phyloP scores from a whole-genome alignment of 1,140 invertebrate genomes.

The Drosophila bipectinata region DNA sequence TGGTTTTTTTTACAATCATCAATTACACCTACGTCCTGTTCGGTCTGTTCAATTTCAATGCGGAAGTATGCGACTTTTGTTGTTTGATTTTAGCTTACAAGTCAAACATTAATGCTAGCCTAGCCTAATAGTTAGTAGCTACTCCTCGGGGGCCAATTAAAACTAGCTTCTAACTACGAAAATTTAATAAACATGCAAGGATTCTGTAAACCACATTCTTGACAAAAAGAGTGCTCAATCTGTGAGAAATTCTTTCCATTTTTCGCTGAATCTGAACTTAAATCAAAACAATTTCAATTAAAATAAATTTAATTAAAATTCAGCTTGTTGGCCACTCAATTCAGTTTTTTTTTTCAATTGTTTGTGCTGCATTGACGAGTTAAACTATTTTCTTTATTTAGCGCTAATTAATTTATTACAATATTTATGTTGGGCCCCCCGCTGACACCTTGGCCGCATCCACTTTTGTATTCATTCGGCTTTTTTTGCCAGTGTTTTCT shows the following conservation, averaged over 20 bases:
- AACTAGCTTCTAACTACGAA: conserved; percentile 24
- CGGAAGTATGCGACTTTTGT: conserved; percentile 66
- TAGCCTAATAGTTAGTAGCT: conserved; percentile 49
- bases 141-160: neutral
- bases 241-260: conserved; percentile 2
- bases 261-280: conserved; percentile 34
- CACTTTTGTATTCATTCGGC: conserved; percentile 46
- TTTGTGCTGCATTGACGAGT: conserved; percentile 34
- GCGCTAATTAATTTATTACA: conserved; percentile 80
- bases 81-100: conserved; percentile 52
- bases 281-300: conserved; percentile 75
- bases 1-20: conserved; percentile 30
- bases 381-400: conserved; percentile 72
- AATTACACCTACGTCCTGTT: conserved; percentile 22
- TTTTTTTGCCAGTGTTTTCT: conserved; percentile 38
- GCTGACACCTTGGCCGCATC: conserved; percentile 3
- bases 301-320: conserved; percentile 77
- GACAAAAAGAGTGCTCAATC: neutral
- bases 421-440: conserved; percentile 59
- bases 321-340: conserved; percentile 28
- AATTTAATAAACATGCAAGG: neutral
- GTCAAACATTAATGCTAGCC: conserved; percentile 30
- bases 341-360: conserved; percentile 5
- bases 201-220: neutral
- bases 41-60: conserved; percentile 22